Evolutionary conservation across 2,113 vertebrate genomes (phyloP), one percentile per base, ranked within the genome.

Genomic region (Zeus faber): DNA sequence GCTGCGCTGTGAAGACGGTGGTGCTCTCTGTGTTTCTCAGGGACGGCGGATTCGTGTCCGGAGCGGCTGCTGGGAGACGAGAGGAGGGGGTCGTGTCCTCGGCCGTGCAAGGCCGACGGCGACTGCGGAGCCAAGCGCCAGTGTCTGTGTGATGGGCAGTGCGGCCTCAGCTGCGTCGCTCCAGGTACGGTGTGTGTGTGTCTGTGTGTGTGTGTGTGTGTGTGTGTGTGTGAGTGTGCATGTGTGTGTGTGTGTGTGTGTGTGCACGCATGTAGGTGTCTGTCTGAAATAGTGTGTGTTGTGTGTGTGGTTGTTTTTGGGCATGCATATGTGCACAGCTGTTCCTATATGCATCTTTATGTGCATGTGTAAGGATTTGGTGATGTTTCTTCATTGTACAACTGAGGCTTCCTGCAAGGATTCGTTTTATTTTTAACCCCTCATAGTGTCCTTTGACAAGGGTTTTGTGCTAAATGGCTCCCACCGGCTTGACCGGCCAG

Each of bases 131-230:
- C 47, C 70, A 90, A 81, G 51, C 87, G 86, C 1, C 86, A 82
- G 68, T 92, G 91, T 72, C 72, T 89, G 51, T 93, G 91, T 31
- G 90, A 93, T 5, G 91, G 90, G 22, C 77, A 85, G 22, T 93
- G 91, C 70, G 91, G 91, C 48, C 76, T 91, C 82, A 93, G 91
- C 88, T 93, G 91, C 57, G 86, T 93, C 61, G 80, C 67, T 72
- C 84, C 89, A 83, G 87, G 90, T 91, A 79, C 25, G 27, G 45
- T 21, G 16, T 18, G 11, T 25, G 10, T 49, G 14, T 29, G 18
- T 57, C 45, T 62, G 13, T 67, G 47, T 65, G 51, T 54, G 40
- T 71, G 35, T 24, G 17, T 23, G 20, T 9, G 16, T 39, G 20
- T 39, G 44, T 27, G 49, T 51, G 50, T 20, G 11, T 39, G 45